Evolutionary conservation across 2,888 invertebrate genomes (phyloP).

Genomic region (Caenorhabditis panamensis): DNA sequence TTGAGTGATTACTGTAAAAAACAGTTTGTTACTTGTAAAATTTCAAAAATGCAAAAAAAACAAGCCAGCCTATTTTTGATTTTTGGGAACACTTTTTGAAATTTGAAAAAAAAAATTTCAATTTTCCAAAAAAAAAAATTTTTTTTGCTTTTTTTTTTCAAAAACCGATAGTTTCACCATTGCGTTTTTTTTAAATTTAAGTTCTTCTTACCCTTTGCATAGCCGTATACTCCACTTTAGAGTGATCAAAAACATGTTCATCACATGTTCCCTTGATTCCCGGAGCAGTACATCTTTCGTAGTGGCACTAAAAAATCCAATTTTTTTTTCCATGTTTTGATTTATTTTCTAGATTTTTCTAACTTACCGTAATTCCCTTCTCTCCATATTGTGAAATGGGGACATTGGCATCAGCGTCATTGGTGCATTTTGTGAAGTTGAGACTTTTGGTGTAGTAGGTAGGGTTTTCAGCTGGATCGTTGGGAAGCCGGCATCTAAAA

Average conservation of each 20-base stretch:
- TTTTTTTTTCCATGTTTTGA: background rate
- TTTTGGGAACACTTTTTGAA: too few species aligned
- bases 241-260: conserved; percentile 75
- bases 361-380: conserved; percentile 57
- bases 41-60: too few species aligned
- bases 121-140: too few species aligned
- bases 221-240: conserved; percentile 74
- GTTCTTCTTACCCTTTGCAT: conserved; percentile 75
- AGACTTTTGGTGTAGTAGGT: conserved; percentile 61
- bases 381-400: conserved; percentile 35
- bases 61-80: too few species aligned
- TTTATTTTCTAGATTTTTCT: background rate
- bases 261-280: conserved; percentile 41
- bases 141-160: too few species aligned
- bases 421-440: conserved; percentile 64
- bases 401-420: conserved; percentile 44
- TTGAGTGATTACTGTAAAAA: too few species aligned
- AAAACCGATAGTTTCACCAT: too few species aligned
- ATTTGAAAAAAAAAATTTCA: too few species aligned
- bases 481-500: conserved; percentile 72
- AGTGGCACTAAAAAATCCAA: conserved; percentile 61
- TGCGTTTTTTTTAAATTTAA: too few species aligned
- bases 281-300: conserved; percentile 46
- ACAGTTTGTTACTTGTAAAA: too few species aligned
- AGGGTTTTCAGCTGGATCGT: conserved; percentile 53